These are phyloP conservation scores for Otolemur garnettii DNA, from an alignment of 2,113 vertebrate species.

Conservation along the genomic window DNA sequence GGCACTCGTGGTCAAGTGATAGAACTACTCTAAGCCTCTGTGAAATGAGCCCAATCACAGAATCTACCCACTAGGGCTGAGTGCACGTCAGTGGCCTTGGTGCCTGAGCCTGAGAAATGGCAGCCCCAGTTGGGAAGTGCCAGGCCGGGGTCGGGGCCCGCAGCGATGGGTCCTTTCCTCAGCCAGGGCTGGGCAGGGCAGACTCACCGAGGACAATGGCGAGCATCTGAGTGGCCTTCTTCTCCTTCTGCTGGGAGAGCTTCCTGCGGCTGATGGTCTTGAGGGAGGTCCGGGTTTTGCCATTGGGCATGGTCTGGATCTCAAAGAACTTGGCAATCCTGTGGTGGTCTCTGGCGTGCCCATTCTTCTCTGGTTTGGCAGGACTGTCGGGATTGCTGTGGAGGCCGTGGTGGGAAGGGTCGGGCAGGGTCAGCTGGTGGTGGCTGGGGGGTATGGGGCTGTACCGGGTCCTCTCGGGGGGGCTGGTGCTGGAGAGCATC, in stretches of 20 bases:
- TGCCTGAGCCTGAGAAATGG: neutral
- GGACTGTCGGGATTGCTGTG: constrained; percentile 90
- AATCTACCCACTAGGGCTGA: neutral
- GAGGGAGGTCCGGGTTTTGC: constrained; percentile 95
- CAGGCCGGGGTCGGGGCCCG: neutral
- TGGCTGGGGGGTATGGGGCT: constrained; percentile 89
- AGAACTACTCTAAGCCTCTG: neutral
- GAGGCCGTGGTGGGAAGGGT: constrained; percentile 88
- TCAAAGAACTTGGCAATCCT: constrained; percentile 93
- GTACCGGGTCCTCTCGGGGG: constrained; percentile 92
- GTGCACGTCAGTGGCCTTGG: neutral
- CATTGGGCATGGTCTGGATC: constrained; percentile 96
- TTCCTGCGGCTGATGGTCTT: constrained; percentile 96
- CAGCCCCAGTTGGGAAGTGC: neutral
- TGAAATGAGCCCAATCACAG: neutral
- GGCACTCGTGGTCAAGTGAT: neutral
- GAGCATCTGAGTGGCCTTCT: constrained; percentile 99
- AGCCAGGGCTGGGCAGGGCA: rapidly evolving
- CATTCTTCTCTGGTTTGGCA: constrained; percentile 92
- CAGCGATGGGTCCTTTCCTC: rapidly evolving
- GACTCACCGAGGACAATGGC: constrained; percentile 97
- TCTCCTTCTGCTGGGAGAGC: constrained; percentile 99
- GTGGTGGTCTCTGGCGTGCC: constrained; percentile 90
- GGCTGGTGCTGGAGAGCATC: constrained; percentile 93
- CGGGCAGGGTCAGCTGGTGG: constrained; percentile 89